Evolutionary conservation across 2,888 invertebrate species (phyloP).

Genomic region (Microctonus aethiopoides): DNA sequence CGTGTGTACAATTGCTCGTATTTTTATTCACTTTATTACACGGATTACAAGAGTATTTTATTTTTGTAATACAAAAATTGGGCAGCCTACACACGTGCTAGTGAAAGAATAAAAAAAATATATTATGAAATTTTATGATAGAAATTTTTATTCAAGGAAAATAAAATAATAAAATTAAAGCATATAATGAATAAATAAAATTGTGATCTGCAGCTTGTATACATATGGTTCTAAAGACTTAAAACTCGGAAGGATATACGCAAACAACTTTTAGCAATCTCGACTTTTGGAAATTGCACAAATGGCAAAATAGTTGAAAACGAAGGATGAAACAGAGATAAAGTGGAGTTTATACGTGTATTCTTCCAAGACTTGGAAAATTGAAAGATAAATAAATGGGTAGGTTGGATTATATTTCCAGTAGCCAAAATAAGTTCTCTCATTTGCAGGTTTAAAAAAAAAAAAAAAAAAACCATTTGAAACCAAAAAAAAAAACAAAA

Average conservation of each 20-base stretch:
- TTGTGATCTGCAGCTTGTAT: neutral
- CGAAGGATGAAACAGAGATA: slow-evolving; percentile 26
- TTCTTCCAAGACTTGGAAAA: slow-evolving; percentile 36
- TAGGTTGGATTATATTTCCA: slow-evolving; percentile 39
- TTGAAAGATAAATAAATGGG: slow-evolving; percentile 47
- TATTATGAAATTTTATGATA: too few relatives aligned
- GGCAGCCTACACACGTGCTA: too few relatives aligned
- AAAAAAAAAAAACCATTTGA: neutral
- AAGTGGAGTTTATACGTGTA: slow-evolving; percentile 25
- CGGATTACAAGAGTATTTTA: slow-evolving; percentile 49
- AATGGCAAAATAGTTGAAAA: slow-evolving; percentile 35
- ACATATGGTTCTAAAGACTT: neutral
- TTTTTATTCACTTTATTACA: slow-evolving; percentile 50
- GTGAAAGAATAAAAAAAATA: slow-evolving; percentile 5
- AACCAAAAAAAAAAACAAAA: too few relatives aligned
- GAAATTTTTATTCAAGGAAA: slow-evolving; percentile 11
- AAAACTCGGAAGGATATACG: neutral
- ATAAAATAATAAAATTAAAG: slow-evolving; percentile 16
- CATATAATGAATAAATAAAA: slow-evolving; percentile 16
- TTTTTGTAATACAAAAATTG: too few relatives aligned
- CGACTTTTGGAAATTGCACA: slow-evolving; percentile 22
- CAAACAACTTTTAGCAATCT: slow-evolving; percentile 35
- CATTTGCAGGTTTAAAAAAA: neutral
- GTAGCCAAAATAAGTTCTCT: neutral
- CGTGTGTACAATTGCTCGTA: slow-evolving; percentile 42